Base-by-base conservation (phyloP, 1,140 invertebrate species). In the Sogatella furcifera region DNA sequence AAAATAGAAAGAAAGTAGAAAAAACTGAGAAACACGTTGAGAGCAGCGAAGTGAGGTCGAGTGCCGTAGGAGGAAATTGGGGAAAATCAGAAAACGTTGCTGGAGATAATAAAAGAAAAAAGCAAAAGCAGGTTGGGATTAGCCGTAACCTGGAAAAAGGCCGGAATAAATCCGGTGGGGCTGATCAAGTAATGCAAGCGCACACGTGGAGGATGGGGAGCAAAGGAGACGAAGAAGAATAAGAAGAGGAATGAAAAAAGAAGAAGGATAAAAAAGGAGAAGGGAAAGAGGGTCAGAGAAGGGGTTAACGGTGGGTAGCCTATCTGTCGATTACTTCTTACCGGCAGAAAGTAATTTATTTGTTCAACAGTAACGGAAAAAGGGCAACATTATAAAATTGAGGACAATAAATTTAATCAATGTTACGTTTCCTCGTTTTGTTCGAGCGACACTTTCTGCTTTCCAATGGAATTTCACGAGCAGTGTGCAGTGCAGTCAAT, bases 401-500 rank as follows among this genome's bases (percentile, higher is more conserved):
- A 31, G 21, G 53, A 28, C 24, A n/a, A 22, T 24, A 28, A 17
- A 17, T 17, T 17, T 34, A 22, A 17, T 24, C 15, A 34, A 55
- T n/a, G 34, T 38, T 38, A 38, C 34, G 34, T 38, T 38, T 38
- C 15, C 8, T 31, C 15, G 17, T 17, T 21, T 24, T 22, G 15
- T 34, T 41, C n/a, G 13, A 57, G 31, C 34, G 24, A 19, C 19
- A 55, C 14, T 17, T 13, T 17, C 24, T 41, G 52, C 57, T 49
- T 59, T 61, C 61, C 66, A 65, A 64, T 66, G 62, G 66, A 66
- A 67, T 70, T 43, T 44, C 17, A 58, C 14, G 38, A 61, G 11
- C 19, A 42, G 8, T 17, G 34, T 13, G 34, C 34, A 38, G 34
- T 13, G 34, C 34, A 10, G 3, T 8, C 34, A 38, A 38, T 38